Conservation (phyloP, 92 coral and sea anemone species). For the Porites evermanni region DNA sequence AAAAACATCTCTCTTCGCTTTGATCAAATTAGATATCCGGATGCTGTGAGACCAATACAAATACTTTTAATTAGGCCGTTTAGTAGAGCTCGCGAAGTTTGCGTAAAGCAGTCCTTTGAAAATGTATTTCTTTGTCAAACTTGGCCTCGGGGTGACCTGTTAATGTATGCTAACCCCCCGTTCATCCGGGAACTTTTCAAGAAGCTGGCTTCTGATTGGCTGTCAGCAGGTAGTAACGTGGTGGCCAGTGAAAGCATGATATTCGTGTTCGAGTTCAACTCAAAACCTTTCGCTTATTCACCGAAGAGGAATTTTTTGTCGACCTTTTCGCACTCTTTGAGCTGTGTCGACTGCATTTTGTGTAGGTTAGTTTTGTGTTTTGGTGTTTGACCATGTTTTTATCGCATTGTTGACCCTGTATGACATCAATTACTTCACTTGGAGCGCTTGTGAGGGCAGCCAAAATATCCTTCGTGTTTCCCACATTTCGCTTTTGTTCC, state of each 20-base stretch:
- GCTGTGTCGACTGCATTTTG: conserved; percentile 86
- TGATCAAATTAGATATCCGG: neutral
- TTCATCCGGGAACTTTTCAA: conserved; percentile 94
- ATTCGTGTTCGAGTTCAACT: conserved; percentile 95
- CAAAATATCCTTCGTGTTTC: conserved; percentile 92
- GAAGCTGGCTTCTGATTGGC: conserved; percentile 96
- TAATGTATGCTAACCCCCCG: conserved; percentile 70
- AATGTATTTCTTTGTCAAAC: conserved; percentile 58
- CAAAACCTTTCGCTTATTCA: conserved; percentile 97
- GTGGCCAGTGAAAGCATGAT: conserved; percentile 99
- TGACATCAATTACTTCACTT: conserved; percentile 97
- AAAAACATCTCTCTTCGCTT: neutral
- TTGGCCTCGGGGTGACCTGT: conserved; percentile 71
- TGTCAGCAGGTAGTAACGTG: conserved; percentile 99
- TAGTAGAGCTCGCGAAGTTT: conserved; percentile 8
- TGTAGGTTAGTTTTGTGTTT: conserved; percentile 97
- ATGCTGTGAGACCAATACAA: conserved; percentile 17
- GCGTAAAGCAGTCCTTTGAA: neutral
- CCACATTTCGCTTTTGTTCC: conserved; percentile 94
- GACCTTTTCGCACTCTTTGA: conserved; percentile 75
- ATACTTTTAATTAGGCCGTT: conserved; percentile 33
- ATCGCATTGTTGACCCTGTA: conserved; percentile 94
- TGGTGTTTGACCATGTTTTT: conserved; percentile 92
- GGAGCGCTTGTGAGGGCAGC: conserved; percentile 94
- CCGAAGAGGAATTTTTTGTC: conserved; percentile 82